Evolutionary conservation across 23 tunicate species (phyloP).

Genomic region (Ciona savignyi): DNA sequence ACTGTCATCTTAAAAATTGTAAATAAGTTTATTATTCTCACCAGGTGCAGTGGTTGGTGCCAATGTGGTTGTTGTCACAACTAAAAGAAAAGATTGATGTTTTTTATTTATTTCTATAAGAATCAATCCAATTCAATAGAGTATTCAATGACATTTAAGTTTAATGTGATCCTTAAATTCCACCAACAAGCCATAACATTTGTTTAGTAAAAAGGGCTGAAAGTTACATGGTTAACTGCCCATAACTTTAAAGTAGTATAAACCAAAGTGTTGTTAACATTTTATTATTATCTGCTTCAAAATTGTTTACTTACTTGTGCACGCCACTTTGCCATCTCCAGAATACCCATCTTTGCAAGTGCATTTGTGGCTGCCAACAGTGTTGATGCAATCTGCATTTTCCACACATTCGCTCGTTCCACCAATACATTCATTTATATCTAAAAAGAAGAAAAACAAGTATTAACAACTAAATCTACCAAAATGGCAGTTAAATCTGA

Average conservation of each 20-base stretch:
- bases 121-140: no score
- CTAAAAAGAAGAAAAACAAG: background rate
- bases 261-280: no score
- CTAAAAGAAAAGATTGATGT: background rate
- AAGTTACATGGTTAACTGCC: no score
- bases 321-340: conserved; percentile 11
- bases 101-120: no score
- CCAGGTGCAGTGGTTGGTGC: background rate
- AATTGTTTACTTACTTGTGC: conserved; percentile 1
- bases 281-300: no score
- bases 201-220: no score
- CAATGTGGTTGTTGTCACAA: background rate
- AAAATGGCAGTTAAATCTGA: background rate
- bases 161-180: no score
- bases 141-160: no score
- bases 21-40: no score
- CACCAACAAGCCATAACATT: no score
- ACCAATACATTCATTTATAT: conserved; percentile 39
- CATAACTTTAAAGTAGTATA: no score
- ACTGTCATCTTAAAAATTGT: no score
- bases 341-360: conserved; percentile 8
- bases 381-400: conserved; percentile 12
- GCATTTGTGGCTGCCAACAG: conserved; percentile 16
- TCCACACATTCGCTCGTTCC: conserved; percentile 3
- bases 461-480: background rate